Evolutionary conservation across 1,140 invertebrate species (phyloP).

Genomic region (Nomia melanderi): DNA sequence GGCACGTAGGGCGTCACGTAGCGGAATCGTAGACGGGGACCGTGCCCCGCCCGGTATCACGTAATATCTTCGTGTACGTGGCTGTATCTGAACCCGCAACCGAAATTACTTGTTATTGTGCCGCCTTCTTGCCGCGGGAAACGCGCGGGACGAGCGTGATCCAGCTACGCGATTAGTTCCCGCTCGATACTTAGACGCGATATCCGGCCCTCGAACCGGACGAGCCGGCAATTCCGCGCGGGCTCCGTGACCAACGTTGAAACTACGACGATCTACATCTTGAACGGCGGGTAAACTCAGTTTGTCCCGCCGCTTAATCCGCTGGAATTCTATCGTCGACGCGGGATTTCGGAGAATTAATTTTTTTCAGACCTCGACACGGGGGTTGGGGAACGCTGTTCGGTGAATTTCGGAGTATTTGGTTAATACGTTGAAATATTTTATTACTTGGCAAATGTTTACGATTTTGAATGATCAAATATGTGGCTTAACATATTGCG

Average conservation of each 20-base stretch:
- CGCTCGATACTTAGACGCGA: slow-evolving; percentile 19
- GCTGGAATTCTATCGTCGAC: too few relatives aligned
- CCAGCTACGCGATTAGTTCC: slow-evolving; percentile 35
- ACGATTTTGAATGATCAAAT: too few relatives aligned
- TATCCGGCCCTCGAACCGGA: background rate
- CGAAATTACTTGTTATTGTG: slow-evolving; percentile 59
- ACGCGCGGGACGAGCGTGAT: slow-evolving; percentile 27
- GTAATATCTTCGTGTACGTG: slow-evolving; percentile 58
- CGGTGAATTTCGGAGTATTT: too few relatives aligned
- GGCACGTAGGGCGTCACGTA: slow-evolving; percentile 24
- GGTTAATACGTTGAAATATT: too few relatives aligned
- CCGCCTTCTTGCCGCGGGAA: slow-evolving; percentile 24
- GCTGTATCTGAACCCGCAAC: slow-evolving; percentile 52
- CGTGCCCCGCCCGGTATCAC: slow-evolving; percentile 47
- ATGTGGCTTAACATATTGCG: too few relatives aligned
- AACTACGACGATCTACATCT: background rate
- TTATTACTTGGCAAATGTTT: too few relatives aligned
- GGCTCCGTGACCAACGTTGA: slow-evolving; percentile 27
- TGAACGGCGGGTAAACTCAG: background rate
- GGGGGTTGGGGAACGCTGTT: too few relatives aligned
- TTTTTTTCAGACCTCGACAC: too few relatives aligned
- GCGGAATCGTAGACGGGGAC: background rate
- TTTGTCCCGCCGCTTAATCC: background rate
- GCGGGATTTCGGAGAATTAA: too few relatives aligned
- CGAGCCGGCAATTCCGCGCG: slow-evolving; percentile 61